Percentiles rank a stretch among this genome's conserved stretches.
Conservation (phyloP, 2,797 vertebrate species). For the Sebastes hubbsi region DNA sequence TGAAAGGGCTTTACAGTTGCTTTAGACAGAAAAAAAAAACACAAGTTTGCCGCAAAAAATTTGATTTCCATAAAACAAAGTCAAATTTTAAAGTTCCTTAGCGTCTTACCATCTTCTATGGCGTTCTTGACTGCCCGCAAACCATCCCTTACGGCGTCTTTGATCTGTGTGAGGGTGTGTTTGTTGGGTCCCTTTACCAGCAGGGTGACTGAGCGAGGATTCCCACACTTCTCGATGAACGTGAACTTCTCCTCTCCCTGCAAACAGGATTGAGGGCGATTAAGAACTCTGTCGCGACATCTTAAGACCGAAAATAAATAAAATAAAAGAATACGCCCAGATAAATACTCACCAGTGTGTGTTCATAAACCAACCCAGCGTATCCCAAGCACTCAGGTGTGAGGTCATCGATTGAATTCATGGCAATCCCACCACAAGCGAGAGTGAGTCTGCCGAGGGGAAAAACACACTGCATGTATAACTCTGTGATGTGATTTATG, state of each 20-base stretch:
- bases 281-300: not conserved
- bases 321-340: not conserved
- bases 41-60: not conserved
- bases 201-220: constrained; percentile 90
- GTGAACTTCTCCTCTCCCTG: constrained; percentile 92
- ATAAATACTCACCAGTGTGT: constrained; percentile 88
- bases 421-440: constrained; percentile 93
- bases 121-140: constrained; percentile 96
- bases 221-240: constrained; percentile 90
- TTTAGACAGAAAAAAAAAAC: not conserved
- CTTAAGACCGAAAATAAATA: not conserved
- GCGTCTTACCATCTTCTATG: constrained; percentile 90
- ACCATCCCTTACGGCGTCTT: constrained; percentile 94
- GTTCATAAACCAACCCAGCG: constrained; percentile 93
- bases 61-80: not conserved
- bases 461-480: not conserved
- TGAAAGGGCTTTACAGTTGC: not conserved
- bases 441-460: constrained; percentile 85
- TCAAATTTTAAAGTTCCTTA: not conserved
- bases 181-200: constrained; percentile 94
- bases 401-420: constrained; percentile 95
- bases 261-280: not conserved
- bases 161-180: constrained; percentile 96
- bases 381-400: constrained; percentile 91
- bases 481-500: not conserved